phyloP scores from a whole-genome alignment of 1,140 invertebrate species.

The Calephelis virginiensis region DNA sequence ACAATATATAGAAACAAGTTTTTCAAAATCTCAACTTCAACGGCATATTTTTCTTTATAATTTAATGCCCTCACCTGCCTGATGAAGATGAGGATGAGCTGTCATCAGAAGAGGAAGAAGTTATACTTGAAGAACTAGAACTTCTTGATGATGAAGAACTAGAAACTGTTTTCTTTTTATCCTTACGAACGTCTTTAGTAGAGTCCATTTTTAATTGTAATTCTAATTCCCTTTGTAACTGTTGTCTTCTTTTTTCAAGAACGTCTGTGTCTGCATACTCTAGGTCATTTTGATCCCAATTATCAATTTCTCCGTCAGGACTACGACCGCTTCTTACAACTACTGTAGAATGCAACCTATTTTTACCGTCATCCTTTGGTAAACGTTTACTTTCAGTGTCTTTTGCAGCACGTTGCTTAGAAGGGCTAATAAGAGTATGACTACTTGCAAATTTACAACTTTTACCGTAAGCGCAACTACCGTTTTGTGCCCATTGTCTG shows the following conservation, averaged over 20 bases:
- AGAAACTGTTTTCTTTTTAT: constrained; percentile 83
- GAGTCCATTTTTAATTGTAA: constrained; percentile 85
- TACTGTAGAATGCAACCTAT: constrained; percentile 82
- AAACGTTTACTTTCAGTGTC: constrained; percentile 81
- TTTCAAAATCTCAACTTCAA: too few species aligned
- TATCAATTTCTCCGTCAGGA: constrained; percentile 84
- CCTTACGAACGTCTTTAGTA: constrained; percentile 80
- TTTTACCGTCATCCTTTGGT: constrained; percentile 82
- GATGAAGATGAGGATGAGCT: constrained; percentile 81
- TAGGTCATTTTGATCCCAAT: constrained; percentile 87
- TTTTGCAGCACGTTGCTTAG: constrained; percentile 83
- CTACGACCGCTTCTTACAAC: constrained; percentile 81
- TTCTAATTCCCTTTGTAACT: constrained; percentile 88
- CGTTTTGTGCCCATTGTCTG: constrained; percentile 86
- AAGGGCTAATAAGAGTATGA: constrained; percentile 86
- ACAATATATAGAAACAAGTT: too few species aligned
- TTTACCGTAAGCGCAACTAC: constrained; percentile 87
- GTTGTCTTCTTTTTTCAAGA: constrained; percentile 86
- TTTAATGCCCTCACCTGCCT: constrained; percentile 49
- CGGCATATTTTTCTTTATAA: too few species aligned
- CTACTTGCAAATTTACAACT: constrained; percentile 86
- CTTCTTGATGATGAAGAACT: constrained; percentile 84
- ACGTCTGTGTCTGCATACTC: constrained; percentile 91
- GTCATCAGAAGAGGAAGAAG: constrained; percentile 80
- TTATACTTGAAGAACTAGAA: constrained; percentile 81